Percentiles rank a stretch among this genome's conserved stretches.
phyloP scores from a whole-genome alignment of 2,113 vertebrate species.

The Bolborhynchus lineola region DNA sequence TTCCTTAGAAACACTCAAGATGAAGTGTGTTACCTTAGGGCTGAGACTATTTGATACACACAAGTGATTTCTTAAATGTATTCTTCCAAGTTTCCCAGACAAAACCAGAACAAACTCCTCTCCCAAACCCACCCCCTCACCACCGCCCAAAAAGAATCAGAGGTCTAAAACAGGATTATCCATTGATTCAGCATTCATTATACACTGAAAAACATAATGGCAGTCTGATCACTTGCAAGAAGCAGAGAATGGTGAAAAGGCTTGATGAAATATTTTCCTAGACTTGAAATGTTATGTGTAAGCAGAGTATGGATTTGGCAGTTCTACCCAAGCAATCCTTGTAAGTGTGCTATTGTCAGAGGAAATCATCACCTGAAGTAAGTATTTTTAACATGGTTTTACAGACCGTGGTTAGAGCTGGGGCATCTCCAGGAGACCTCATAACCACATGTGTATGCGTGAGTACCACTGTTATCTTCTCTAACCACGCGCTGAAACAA shows the following conservation, averaged over 20 bases:
- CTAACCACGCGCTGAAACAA: background rate
- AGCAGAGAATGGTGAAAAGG: background rate
- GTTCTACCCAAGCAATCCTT: background rate
- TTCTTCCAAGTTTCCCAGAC: background rate
- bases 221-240: background rate
- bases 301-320: background rate
- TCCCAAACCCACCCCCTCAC: background rate
- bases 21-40: background rate
- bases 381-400: background rate
- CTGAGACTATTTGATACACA: background rate
- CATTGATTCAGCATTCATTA: background rate
- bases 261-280: background rate
- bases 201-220: background rate
- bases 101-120: background rate
- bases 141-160: background rate
- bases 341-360: background rate
- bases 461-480: background rate
- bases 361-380: background rate
- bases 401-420: background rate
- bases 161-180: background rate
- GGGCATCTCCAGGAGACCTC: background rate
- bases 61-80: background rate
- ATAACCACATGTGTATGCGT: fast-evolving
- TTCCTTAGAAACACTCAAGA: background rate
- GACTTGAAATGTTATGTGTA: background rate